Evolutionary conservation across 1,140 invertebrate genomes (phyloP).

Genomic region (Probaryconus sp.): DNA sequence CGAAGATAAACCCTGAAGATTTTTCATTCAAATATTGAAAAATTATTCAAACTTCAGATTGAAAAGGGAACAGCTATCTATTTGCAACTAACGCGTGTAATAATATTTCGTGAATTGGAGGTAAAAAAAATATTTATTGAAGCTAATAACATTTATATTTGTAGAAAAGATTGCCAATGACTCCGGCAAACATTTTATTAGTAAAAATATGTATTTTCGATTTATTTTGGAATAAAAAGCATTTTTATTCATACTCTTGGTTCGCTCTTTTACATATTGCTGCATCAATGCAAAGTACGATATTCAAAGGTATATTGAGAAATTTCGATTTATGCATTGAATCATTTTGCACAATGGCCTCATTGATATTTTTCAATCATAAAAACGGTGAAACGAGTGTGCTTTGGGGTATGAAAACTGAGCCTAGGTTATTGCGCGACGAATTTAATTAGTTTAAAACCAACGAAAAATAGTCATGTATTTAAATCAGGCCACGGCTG

Average conservation of each 20-base stretch:
- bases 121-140: too few species aligned
- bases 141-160: too few species aligned
- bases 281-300: background rate
- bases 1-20: too few species aligned
- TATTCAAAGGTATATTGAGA: conserved; percentile 9
- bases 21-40: too few species aligned
- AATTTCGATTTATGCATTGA: conserved; percentile 3
- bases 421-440: conserved; percentile 4
- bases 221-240: background rate
- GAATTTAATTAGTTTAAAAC: conserved; percentile 32
- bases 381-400: conserved; percentile 36
- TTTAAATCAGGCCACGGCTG: conserved; percentile 38
- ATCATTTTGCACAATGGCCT: conserved; percentile 7
- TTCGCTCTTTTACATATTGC: conserved; percentile 5
- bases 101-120: too few species aligned
- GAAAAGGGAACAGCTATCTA: too few species aligned
- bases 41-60: too few species aligned
- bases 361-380: conserved; percentile 11
- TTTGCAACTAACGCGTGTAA: too few species aligned
- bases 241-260: conserved; percentile 1
- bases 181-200: too few species aligned
- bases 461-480: conserved; percentile 39
- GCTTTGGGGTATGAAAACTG: conserved; percentile 29
- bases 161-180: too few species aligned
- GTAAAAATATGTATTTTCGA: too few species aligned